phyloP scores from a whole-genome alignment of 2,888 invertebrate species.

The Acholoe squamosa region DNA sequence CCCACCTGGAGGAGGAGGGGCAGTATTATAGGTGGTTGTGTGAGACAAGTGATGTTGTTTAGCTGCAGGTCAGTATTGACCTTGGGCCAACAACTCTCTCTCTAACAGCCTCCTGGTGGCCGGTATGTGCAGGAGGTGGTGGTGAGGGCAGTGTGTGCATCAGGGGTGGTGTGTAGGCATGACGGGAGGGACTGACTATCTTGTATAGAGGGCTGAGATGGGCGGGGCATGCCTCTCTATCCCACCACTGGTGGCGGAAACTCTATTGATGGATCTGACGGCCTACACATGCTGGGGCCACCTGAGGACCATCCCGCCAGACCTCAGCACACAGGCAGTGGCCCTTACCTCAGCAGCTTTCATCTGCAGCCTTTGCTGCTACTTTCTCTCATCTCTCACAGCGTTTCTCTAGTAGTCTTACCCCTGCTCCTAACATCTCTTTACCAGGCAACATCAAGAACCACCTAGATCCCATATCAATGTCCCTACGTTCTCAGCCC shows the following conservation, averaged over 20 bases:
- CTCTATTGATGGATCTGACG: constrained; percentile 5
- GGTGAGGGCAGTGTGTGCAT: neutral
- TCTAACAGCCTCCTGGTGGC: neutral
- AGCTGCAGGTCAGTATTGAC: constrained; percentile 23
- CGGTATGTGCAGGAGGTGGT: neutral
- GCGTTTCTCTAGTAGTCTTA: neutral
- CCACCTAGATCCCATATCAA: too few relatives aligned
- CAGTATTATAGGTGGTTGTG: too few relatives aligned
- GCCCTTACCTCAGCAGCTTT: neutral
- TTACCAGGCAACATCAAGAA: too few relatives aligned
- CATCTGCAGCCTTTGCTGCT: neutral
- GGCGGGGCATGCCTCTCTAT: neutral
- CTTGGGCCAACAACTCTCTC: neutral
- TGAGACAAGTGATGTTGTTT: neutral
- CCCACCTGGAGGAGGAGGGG: neutral
- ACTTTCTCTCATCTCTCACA: constrained; percentile 4
- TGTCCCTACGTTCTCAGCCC: too few relatives aligned
- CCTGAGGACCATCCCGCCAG: neutral
- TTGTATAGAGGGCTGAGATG: neutral
- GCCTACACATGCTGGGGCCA: constrained; percentile 22
- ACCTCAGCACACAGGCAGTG: neutral
- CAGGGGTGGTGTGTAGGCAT: neutral
- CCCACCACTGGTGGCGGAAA: neutral
- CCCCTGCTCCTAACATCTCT: neutral
- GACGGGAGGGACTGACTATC: neutral